Percentiles rank a stretch among this genome's conserved stretches.
These are phyloP conservation scores for Conomelus anceps DNA, from an alignment of 2,888 invertebrate species.

Conservation along the genomic window DNA sequence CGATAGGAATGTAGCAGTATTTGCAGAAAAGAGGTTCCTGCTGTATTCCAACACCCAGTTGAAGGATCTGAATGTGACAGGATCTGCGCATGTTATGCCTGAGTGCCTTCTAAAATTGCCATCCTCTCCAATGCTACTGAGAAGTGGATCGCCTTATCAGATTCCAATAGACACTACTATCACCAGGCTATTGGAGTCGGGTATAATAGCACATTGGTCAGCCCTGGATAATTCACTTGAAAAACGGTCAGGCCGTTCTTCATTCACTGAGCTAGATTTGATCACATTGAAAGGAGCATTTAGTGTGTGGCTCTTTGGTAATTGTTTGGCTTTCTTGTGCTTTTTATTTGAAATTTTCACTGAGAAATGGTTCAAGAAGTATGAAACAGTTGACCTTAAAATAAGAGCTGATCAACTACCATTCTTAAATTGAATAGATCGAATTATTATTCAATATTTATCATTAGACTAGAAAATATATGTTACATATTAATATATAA, in stretches of 20 bases:
- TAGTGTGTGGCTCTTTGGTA: neutral
- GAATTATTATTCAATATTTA: too few species aligned
- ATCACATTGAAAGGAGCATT: neutral
- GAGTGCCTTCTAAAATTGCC: slow-evolving; percentile 20
- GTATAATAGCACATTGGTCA: slow-evolving; percentile 2
- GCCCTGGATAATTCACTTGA: neutral
- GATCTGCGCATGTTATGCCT: slow-evolving; percentile 11
- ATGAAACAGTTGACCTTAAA: neutral
- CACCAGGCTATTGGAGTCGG: slow-evolving; percentile 20
- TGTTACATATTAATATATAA: too few species aligned
- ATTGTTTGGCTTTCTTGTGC: neutral
- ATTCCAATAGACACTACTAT: slow-evolving; percentile 17
- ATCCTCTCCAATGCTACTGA: slow-evolving; percentile 18
- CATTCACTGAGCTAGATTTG: neutral
- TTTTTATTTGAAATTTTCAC: neutral
- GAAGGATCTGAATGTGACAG: slow-evolving; percentile 13
- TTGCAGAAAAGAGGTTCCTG: slow-evolving; percentile 23
- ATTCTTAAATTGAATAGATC: neutral
- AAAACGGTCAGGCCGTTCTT: neutral
- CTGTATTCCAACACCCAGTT: slow-evolving; percentile 18
- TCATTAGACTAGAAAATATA: neutral
- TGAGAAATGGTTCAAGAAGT: neutral
- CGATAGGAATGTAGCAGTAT: slow-evolving; percentile 28
- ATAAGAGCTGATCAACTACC: neutral
- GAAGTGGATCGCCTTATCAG: slow-evolving; percentile 16